phyloP scores from a whole-genome alignment of 2,113 vertebrate genomes.

The Heterotilapia buettikoferi region DNA sequence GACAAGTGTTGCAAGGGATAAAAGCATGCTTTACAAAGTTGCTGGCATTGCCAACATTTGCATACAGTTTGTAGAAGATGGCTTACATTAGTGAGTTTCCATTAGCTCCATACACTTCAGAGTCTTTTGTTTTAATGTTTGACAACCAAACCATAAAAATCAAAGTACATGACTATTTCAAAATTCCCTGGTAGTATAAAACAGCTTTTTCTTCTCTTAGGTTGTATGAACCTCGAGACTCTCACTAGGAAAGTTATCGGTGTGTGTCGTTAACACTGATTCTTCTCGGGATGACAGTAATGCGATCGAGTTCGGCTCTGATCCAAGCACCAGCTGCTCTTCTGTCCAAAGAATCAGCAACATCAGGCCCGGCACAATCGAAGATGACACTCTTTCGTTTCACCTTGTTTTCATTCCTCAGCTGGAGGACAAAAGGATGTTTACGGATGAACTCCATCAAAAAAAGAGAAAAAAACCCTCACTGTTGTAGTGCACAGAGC shows the following conservation, averaged over 20 bases:
- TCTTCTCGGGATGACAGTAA: not conserved
- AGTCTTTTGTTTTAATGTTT: not conserved
- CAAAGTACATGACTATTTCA: not conserved
- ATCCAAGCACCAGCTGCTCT: not conserved
- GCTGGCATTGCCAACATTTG: not conserved
- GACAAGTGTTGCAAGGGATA: not conserved
- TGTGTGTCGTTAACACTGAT: not conserved
- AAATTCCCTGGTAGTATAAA: not conserved
- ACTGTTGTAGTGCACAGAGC: not conserved
- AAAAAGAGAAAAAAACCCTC: not conserved
- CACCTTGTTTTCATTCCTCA: not conserved
- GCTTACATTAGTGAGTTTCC: not conserved
- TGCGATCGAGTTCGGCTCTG: not conserved
- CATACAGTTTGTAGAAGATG: not conserved
- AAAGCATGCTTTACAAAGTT: not conserved
- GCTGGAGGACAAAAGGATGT: conserved; percentile 26
- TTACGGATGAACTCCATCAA: conserved; percentile 8
- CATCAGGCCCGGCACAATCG: not conserved
- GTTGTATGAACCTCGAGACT: not conserved
- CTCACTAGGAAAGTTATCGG: not conserved
- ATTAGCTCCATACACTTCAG: not conserved
- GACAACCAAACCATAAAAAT: not conserved
- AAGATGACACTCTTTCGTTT: conserved; percentile 1
- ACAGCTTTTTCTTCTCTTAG: not conserved
- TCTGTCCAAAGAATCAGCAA: not conserved